phyloP scores from a whole-genome alignment of 2,797 vertebrate species.

The Ctenopoma multispine region DNA sequence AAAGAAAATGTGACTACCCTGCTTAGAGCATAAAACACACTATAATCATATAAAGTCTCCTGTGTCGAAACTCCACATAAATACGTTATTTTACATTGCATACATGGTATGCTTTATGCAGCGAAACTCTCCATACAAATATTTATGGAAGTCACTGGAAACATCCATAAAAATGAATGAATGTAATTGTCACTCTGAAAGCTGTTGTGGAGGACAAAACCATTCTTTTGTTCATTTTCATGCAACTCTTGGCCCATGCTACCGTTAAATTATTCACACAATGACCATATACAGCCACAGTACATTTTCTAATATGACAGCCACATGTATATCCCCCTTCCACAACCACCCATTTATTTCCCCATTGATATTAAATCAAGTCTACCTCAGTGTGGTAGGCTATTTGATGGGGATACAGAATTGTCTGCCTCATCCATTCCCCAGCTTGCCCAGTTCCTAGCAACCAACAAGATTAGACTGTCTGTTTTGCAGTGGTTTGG shows the following conservation, averaged over 20 bases:
- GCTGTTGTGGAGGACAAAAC: slow-evolving; percentile 4
- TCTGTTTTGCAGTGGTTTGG: slow-evolving; percentile 69
- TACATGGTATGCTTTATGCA: slow-evolving; percentile 5
- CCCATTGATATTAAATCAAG: slow-evolving; percentile 70
- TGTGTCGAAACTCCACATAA: background rate
- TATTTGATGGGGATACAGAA: slow-evolving; percentile 67
- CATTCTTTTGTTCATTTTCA: slow-evolving; percentile 24
- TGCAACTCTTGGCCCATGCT: slow-evolving; percentile 33
- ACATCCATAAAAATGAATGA: slow-evolving; percentile 22
- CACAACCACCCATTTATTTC: slow-evolving; percentile 53
- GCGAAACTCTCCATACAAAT: slow-evolving; percentile 1
- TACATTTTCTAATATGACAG: slow-evolving; percentile 55
- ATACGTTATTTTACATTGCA: slow-evolving; percentile 10
- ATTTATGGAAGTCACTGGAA: slow-evolving; percentile 29
- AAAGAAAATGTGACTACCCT: background rate
- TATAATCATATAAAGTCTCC: background rate
- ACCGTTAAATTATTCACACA: slow-evolving; percentile 40
- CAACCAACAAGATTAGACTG: slow-evolving; percentile 78
- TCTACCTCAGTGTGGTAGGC: slow-evolving; percentile 59
- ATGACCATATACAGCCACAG: slow-evolving; percentile 38
- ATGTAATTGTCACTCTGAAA: slow-evolving; percentile 24
- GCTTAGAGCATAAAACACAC: background rate
- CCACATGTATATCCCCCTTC: slow-evolving; percentile 56
- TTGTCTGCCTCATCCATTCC: slow-evolving; percentile 64
- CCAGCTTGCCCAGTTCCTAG: slow-evolving; percentile 70